These are phyloP conservation scores for Actinemys pallida DNA, from an alignment of 2,113 vertebrate genomes.

Conservation along the genomic window DNA sequence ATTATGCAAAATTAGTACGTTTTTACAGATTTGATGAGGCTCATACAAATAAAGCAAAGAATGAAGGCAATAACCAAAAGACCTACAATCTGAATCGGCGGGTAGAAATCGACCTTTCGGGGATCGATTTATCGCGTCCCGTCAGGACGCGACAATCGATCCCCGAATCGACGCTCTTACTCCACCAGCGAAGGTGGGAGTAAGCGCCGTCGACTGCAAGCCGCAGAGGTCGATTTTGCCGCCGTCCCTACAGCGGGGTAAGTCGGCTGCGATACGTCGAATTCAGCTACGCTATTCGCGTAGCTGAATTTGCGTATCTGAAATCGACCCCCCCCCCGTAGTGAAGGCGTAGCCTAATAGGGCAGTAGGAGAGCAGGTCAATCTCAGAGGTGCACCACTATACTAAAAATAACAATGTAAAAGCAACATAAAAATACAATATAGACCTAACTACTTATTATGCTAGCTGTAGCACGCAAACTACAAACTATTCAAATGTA, in stretches of 20 bases:
- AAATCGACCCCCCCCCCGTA: no score
- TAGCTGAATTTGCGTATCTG: no score
- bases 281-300: no score
- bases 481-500: not conserved
- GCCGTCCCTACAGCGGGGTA: no score
- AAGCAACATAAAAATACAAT: not conserved
- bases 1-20: not conserved
- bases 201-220: no score
- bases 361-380: rapidly evolving
- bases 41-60: not conserved
- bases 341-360: not conserved
- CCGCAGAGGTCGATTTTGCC: no score
- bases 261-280: no score
- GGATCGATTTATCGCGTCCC: no score
- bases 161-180: no score
- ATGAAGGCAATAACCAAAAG: not conserved
- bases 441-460: not conserved
- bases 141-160: no score
- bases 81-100: not conserved
- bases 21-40: not conserved
- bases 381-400: not conserved
- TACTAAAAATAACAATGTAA: rapidly evolving
- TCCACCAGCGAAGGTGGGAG: no score
- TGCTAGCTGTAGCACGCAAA: not conserved
- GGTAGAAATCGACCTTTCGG: no score